Evolutionary conservation across 2,797 vertebrate species (phyloP).

Genomic region (Galaxias olidus): DNA sequence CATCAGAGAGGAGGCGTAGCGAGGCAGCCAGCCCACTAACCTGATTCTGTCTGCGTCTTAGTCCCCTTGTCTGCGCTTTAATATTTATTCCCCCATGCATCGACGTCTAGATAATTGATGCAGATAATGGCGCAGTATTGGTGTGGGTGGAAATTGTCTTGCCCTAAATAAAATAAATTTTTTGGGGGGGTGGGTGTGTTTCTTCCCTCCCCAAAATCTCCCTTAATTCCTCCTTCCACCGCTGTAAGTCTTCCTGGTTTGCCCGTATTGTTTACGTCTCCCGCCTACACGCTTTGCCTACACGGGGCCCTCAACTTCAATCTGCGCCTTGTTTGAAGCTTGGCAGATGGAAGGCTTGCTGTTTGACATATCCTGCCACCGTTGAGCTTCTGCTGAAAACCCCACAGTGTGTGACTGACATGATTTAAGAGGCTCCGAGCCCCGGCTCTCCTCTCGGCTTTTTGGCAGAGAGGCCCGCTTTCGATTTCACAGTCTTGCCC

Average conservation of each 20-base stretch:
- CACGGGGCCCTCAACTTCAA: constrained; percentile 47
- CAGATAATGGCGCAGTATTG: constrained; percentile 22
- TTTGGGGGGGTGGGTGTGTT: constrained; percentile 3
- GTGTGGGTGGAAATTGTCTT: constrained; percentile 13
- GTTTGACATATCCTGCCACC: constrained; percentile 59
- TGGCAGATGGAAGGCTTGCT: constrained; percentile 59
- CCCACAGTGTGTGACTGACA: constrained; percentile 64
- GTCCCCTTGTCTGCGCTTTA: constrained; percentile 45
- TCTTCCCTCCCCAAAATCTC: constrained; percentile 14
- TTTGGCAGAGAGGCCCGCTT: constrained; percentile 44
- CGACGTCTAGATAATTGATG: constrained; percentile 41
- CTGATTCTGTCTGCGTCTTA: constrained; percentile 48
- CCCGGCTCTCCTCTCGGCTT: constrained; percentile 42
- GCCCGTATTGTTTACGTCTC: constrained; percentile 48
- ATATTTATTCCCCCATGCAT: constrained; percentile 39
- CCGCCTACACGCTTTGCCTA: constrained; percentile 40
- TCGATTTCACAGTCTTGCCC: constrained; percentile 48
- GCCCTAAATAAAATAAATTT: constrained; percentile 47
- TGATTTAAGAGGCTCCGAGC: constrained; percentile 66
- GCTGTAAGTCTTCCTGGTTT: not conserved
- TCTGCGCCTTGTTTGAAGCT: constrained; percentile 41
- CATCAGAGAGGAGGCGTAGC: constrained; percentile 58
- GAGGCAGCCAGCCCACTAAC: constrained; percentile 41
- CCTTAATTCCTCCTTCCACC: constrained; percentile 33
- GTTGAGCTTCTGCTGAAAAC: constrained; percentile 43